These are phyloP conservation scores for Mythimna albipuncta DNA, from an alignment of 2,888 invertebrate genomes.

Conservation along the genomic window DNA sequence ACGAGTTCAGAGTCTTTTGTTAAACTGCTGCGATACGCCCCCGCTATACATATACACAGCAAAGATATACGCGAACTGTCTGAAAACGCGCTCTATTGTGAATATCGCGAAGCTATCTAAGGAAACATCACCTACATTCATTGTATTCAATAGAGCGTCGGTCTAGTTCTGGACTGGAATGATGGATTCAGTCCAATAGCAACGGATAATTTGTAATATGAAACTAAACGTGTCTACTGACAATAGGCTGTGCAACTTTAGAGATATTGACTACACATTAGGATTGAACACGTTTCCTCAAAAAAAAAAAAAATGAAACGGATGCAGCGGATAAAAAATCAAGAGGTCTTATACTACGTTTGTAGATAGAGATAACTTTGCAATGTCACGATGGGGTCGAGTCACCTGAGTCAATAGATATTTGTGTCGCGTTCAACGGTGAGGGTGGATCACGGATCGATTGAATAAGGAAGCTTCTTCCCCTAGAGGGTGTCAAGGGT, in stretches of 20 bases:
- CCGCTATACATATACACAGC: slow-evolving; percentile 6
- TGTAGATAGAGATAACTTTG: slow-evolving; percentile 39
- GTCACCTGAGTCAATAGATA: slow-evolving; percentile 77
- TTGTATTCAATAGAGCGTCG: slow-evolving; percentile 35
- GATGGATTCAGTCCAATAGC: slow-evolving; percentile 48
- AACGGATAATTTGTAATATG: slow-evolving; percentile 38
- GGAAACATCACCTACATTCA: slow-evolving; percentile 56
- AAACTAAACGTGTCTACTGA: slow-evolving; percentile 24
- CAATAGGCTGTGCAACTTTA: slow-evolving; percentile 12
- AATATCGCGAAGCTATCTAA: slow-evolving; percentile 44
- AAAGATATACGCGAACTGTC: slow-evolving; percentile 22
- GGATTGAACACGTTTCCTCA: slow-evolving; percentile 2
- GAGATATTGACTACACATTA: not conserved
- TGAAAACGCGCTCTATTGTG: slow-evolving; percentile 37
- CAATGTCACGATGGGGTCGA: slow-evolving; percentile 37
- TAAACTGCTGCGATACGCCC: slow-evolving; percentile 20
- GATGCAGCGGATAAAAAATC: slow-evolving; percentile 13
- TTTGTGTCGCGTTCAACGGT: slow-evolving; percentile 69
- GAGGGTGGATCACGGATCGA: slow-evolving; percentile 83
- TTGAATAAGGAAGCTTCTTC: slow-evolving; percentile 74
- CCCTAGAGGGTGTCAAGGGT: slow-evolving; percentile 74
- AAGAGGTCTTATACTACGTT: slow-evolving; percentile 9
- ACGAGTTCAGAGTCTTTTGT: slow-evolving; percentile 52
- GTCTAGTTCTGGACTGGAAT: slow-evolving; percentile 42
- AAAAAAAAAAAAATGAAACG: slow-evolving; percentile 7